These are phyloP conservation scores for Chloromyia formosa DNA, from an alignment of 2,888 invertebrate genomes.

Conservation along the genomic window DNA sequence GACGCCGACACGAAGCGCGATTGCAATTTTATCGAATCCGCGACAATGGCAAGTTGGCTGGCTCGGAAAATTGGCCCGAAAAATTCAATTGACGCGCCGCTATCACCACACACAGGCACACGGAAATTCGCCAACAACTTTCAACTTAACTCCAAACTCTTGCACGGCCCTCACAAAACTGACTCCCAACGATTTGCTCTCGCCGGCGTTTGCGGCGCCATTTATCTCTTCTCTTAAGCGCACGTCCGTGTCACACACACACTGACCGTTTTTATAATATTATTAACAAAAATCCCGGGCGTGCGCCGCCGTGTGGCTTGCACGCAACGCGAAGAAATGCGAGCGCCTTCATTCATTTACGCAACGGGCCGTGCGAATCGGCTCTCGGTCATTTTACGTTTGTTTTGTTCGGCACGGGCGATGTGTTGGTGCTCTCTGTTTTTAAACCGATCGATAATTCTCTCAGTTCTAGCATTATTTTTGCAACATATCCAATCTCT, in stretches of 20 bases:
- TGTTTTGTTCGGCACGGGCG: not conserved
- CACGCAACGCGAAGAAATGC: not conserved
- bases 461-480: no score
- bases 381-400: not conserved
- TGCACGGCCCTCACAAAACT: slow-evolving; percentile 32
- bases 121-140: not conserved
- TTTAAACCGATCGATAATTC: not conserved
- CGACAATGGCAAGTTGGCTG: slow-evolving; percentile 13
- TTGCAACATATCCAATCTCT: not conserved
- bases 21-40: slow-evolving; percentile 9
- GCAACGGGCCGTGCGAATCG: not conserved
- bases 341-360: not conserved
- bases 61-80: not conserved
- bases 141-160: not conserved
- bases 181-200: slow-evolving; percentile 35
- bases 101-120: not conserved
- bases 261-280: not conserved
- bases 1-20: not conserved
- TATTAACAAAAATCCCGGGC: slow-evolving; percentile 9
- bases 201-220: not conserved
- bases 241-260: not conserved
- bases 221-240: not conserved
- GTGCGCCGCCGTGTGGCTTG: not conserved
- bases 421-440: not conserved
- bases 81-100: not conserved